Conservation (phyloP, 2,797 vertebrate species). For the Chloroceryle amazona region DNA sequence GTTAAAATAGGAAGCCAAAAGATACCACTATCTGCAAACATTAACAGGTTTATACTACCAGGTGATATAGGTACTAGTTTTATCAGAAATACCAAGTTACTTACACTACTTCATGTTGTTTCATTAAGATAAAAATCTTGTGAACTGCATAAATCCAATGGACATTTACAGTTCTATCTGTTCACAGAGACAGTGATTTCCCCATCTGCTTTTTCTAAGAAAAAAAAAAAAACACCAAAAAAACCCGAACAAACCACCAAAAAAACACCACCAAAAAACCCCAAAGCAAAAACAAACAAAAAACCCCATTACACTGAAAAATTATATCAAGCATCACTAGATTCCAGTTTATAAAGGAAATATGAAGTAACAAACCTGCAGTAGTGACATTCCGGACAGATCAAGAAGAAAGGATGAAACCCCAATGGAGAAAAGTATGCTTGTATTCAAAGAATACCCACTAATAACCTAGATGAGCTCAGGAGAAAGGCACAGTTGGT, state of each 20-base stretch:
- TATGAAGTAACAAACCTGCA: neutral
- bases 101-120: neutral
- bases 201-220: neutral
- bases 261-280: no score
- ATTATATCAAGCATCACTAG: neutral
- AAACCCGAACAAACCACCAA: no score
- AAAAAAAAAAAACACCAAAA: neutral
- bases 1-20: neutral
- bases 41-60: neutral
- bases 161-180: neutral
- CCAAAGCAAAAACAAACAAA: neutral
- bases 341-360: neutral
- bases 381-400: neutral
- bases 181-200: neutral
- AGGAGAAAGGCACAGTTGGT: neutral
- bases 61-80: neutral
- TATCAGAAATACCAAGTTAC: neutral
- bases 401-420: neutral
- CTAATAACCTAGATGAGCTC: neutral
- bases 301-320: neutral
- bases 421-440: neutral
- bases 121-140: neutral
- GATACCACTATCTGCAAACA: neutral
- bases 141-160: neutral
- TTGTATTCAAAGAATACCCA: neutral